phyloP scores from a whole-genome alignment of 2,888 invertebrate species.

The Microchrysa polita region DNA sequence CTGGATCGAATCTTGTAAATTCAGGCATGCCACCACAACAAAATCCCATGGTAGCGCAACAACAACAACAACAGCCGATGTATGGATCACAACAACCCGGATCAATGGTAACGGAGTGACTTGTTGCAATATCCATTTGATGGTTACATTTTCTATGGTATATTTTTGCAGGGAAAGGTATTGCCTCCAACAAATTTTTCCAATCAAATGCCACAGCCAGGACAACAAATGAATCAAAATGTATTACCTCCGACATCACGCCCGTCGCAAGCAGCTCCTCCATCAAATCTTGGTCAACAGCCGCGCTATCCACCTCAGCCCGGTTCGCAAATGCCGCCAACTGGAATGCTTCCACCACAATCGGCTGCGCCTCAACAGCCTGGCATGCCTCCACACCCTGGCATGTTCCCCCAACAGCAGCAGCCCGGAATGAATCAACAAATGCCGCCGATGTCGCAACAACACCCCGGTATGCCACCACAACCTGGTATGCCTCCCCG shows the following conservation, averaged over 20 bases:
- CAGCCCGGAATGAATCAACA: conserved; percentile 47
- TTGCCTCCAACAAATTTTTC: conserved; percentile 40
- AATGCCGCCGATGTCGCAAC: conserved; percentile 26
- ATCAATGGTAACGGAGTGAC: no score
- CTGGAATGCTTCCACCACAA: conserved; percentile 36
- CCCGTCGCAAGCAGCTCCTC: conserved; percentile 36
- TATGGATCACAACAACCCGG: conserved; percentile 7
- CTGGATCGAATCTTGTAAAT: conserved; percentile 3
- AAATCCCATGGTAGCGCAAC: no score
- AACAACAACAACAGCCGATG: conserved; percentile 46
- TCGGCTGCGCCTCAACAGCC: conserved; percentile 24
- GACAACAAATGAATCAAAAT: conserved; percentile 27
- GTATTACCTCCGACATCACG: conserved; percentile 29
- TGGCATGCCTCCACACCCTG: conserved; percentile 43
- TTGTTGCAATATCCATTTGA: no score
- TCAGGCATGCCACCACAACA: conserved; percentile 39
- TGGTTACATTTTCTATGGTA: no score
- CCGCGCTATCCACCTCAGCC: conserved; percentile 40
- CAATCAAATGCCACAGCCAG: conserved; percentile 38
- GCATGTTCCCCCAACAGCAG: conserved; percentile 44
- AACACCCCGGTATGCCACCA: conserved; percentile 50
- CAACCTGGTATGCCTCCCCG: conserved; percentile 46
- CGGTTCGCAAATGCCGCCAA: conserved; percentile 44
- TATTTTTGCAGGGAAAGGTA: background rate
- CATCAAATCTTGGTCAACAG: conserved; percentile 11